Conservation (phyloP, 1,140 invertebrate genomes). For the Telenomus remus region DNA sequence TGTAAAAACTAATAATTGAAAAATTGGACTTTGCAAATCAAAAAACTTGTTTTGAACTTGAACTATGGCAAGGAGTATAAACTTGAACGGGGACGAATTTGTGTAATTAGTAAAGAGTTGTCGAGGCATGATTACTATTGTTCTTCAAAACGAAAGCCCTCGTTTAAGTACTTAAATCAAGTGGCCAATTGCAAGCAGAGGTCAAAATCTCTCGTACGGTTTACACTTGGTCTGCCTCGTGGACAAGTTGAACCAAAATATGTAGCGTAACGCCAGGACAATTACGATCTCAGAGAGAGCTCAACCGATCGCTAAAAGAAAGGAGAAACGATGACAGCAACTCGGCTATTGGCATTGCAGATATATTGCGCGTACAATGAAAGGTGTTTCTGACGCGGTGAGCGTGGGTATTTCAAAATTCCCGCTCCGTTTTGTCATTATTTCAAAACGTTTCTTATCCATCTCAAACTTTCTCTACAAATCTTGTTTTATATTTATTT, state of each 20-base stretch:
- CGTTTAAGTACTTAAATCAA: slow-evolving; percentile 19
- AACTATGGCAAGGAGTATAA: not conserved
- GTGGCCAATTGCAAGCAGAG: slow-evolving; percentile 14
- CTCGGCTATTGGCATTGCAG: slow-evolving; percentile 24
- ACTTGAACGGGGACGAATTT: slow-evolving; percentile 1
- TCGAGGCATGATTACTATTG: slow-evolving; percentile 14
- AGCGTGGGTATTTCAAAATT: slow-evolving; percentile 34
- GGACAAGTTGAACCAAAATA: slow-evolving; percentile 8
- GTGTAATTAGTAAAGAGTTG: slow-evolving; percentile 16
- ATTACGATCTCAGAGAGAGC: slow-evolving; percentile 19
- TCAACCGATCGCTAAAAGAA: not conserved
- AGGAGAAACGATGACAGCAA: slow-evolving; percentile 17
- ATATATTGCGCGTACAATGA: slow-evolving; percentile 33
- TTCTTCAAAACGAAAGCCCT: slow-evolving; percentile 20
- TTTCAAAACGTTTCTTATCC: no score
- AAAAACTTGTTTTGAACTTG: not conserved
- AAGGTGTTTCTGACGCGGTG: slow-evolving; percentile 42
- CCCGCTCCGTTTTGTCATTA: no score
- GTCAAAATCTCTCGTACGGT: slow-evolving; percentile 24
- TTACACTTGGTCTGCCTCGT: slow-evolving; percentile 4
- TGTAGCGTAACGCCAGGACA: slow-evolving; percentile 2
- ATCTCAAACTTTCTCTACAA: no score
- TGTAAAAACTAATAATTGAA: no score
- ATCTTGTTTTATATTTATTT: no score
- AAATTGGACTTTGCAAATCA: not conserved